These are phyloP conservation scores for Sceloporus undulatus DNA, from an alignment of 2,113 vertebrate genomes.

Conservation along the genomic window DNA sequence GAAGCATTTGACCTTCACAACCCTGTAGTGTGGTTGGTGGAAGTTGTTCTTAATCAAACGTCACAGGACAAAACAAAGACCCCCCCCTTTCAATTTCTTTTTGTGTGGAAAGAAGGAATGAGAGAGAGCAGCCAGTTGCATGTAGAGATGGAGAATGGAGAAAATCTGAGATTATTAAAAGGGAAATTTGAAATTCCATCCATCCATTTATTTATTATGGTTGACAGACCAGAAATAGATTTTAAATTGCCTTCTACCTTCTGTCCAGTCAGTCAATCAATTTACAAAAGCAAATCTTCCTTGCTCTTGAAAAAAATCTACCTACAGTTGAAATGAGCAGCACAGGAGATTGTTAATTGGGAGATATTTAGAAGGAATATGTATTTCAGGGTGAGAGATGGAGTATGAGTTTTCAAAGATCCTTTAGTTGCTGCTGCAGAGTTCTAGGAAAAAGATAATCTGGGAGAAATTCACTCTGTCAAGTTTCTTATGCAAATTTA, in stretches of 20 bases:
- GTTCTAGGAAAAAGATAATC: not conserved
- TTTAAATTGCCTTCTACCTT: not conserved
- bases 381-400: not conserved
- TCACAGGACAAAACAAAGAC: not conserved
- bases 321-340: not conserved
- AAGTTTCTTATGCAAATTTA: not conserved
- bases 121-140: not conserved
- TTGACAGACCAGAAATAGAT: not conserved
- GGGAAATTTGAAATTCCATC: not conserved
- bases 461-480: not conserved
- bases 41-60: not conserved
- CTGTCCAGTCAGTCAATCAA: not conserved
- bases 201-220: not conserved
- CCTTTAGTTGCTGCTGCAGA: not conserved
- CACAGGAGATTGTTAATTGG: not conserved
- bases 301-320: not conserved
- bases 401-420: not conserved
- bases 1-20: not conserved
- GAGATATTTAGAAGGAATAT: not conserved
- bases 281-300: not conserved
- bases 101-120: not conserved
- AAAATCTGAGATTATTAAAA: not conserved
- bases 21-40: too few relatives aligned
- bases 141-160: too few relatives aligned
- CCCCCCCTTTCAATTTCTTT: too few relatives aligned